Base-by-base conservation (phyloP, 2,888 invertebrate genomes). In the Volucella inanis region DNA sequence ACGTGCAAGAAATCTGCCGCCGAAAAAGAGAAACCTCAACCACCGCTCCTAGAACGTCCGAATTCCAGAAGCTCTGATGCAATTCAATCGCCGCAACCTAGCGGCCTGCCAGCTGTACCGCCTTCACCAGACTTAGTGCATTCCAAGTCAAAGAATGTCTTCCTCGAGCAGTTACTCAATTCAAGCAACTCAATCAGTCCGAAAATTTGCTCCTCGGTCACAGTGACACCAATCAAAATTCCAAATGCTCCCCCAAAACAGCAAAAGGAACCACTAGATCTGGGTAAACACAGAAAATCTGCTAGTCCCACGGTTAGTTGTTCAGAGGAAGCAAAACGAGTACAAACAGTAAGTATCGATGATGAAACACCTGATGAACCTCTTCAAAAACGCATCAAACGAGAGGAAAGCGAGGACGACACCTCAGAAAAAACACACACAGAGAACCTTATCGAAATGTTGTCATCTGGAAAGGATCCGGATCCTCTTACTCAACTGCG, bases 271-370 rank as follows among this genome's bases (percentile, higher is more conserved):
- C 95, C 96, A 3, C 91, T 95, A 49, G 95, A 96, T 92, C 91
- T 95, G 88, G 96, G 95, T 3, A 95, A 94, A 90, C 93, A 94
- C 88, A 92, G 94, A 88, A 95, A 94, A 91, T 95, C 94, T 12
- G 94, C 94, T 0, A 95, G 95, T 90, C 95, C 95, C 0, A 95
- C 95, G 0, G 95, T 95, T 1, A 94, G 95, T n/a, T 95, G 95
- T 89, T 95, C 95, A 0, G 95, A 96, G 88, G 95, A 95, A 90
- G 94, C 94, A 3, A 94, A 94, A 87, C 87, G 87, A 4, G 94
- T 94, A 88, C 92, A 94, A 78, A 93, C 90, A 0, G 89, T 90
- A 10, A 88, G 89, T 9, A 90, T 90, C 11, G 90, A 91, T 55
- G 90, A 91, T 50, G 89, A 89, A 49, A 70, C 87, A 49, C 90